phyloP scores from a whole-genome alignment of 2,888 invertebrate species.

The Sericinus montela region DNA sequence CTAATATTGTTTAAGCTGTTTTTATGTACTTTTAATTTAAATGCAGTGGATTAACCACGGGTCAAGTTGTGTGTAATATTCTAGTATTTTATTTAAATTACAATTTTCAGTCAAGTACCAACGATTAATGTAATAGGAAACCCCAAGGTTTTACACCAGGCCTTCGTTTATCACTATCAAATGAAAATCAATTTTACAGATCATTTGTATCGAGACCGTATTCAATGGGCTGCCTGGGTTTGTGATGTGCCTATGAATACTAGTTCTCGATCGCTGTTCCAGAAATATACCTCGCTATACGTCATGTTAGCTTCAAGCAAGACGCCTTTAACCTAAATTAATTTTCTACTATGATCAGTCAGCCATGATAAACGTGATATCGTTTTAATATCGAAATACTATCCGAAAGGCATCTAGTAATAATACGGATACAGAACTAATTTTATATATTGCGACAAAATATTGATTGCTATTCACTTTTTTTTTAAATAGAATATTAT shows the following conservation, averaged over 20 bases:
- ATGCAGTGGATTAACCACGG: too few relatives aligned
- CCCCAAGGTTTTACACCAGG: slow-evolving; percentile 19
- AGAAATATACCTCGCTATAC: slow-evolving; percentile 35
- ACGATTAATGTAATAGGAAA: not conserved
- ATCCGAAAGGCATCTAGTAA: slow-evolving; percentile 7
- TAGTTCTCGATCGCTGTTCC: slow-evolving; percentile 43
- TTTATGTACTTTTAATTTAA: too few relatives aligned
- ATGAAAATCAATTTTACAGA: slow-evolving; percentile 61
- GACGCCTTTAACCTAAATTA: slow-evolving; percentile 60
- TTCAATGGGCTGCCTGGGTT: slow-evolving; percentile 37
- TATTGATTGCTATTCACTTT: too few relatives aligned
- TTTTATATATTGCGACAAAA: slow-evolving; percentile 25
- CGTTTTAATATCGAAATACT: slow-evolving; percentile 49
- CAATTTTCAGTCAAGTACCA: not conserved
- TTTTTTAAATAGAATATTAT: too few relatives aligned
- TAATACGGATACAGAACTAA: slow-evolving; percentile 31
- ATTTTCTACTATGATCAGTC: slow-evolving; percentile 65
- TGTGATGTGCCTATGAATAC: slow-evolving; percentile 48
- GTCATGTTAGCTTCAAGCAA: slow-evolving; percentile 28
- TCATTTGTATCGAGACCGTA: slow-evolving; percentile 42
- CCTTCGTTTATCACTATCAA: slow-evolving; percentile 45
- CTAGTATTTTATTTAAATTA: too few relatives aligned
- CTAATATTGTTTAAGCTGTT: too few relatives aligned
- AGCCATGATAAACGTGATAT: slow-evolving; percentile 61
- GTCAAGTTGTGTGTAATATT: too few relatives aligned